phyloP scores from a whole-genome alignment of 2,113 vertebrate genomes.

The Bos javanicus region DNA sequence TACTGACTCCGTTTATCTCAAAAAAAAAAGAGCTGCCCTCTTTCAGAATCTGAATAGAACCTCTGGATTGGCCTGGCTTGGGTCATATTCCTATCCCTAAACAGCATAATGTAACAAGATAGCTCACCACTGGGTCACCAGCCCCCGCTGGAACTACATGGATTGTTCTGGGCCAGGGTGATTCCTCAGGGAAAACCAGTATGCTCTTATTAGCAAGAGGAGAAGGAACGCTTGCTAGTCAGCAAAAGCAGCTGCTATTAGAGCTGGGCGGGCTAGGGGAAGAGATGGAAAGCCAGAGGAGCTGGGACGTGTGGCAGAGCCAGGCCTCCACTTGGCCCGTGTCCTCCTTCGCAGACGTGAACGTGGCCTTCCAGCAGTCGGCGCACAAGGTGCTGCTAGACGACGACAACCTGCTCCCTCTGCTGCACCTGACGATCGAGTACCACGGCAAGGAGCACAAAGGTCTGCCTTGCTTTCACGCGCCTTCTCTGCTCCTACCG shows the following conservation, averaged over 20 bases:
- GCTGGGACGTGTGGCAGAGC: background rate
- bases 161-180: background rate
- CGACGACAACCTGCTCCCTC: slow-evolving; percentile 96
- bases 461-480: slow-evolving; percentile 80
- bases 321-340: background rate
- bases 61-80: background rate
- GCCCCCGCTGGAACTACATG: background rate
- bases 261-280: background rate
- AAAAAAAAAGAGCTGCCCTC: background rate
- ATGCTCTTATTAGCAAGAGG: background rate
- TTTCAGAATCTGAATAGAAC: background rate
- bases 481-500: background rate
- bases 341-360: slow-evolving; percentile 87
- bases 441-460: slow-evolving; percentile 95
- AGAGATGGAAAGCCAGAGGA: background rate
- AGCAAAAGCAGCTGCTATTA: background rate
- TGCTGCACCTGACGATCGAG: slow-evolving; percentile 94
- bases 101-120: background rate
- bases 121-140: background rate
- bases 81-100: background rate
- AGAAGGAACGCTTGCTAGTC: background rate
- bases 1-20: background rate
- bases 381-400: slow-evolving; percentile 96
- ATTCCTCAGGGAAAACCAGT: background rate
- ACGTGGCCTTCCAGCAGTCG: slow-evolving; percentile 97